Evolutionary conservation across 2,797 vertebrate species (phyloP), one percentile per base, ranked within the genome.

Genomic region (Parambassis ranga): DNA sequence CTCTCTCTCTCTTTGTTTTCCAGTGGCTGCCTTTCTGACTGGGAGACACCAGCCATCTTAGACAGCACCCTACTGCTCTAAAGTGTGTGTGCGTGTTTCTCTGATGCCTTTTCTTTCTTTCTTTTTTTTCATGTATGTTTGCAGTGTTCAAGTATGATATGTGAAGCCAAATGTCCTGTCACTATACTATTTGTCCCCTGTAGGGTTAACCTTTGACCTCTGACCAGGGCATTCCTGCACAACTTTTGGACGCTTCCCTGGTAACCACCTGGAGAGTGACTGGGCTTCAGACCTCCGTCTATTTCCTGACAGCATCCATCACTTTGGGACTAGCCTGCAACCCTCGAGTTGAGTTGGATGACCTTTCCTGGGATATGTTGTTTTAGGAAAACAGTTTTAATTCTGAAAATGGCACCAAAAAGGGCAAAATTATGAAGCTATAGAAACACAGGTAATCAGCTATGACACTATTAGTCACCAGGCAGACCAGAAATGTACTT

Each of bases 21-120:
- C 65, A 81, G 85, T 80, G 75, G 86, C 81, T 81, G 71, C 39
- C 68, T 85, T 77, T 82, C 55, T 72, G 69, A 73, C 51, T 60
- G 61, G 50, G 67, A 71, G 51, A 64, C 72, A 65, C 55, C 59
- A 74, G 65, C 59, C 59, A 35, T 60, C 37, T n/a, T 43, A 37
- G 49, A 68, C 44, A 56, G 65, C 43, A 53, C 46, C 77, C 79
- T 60, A 23, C 76, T 46, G 75, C 23, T 76, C 27, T 7, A 16
- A 38, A 51, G 14, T 13, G 32, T 37, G 38, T 31, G 52, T 16
- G 42, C 10, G 3, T 35, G 14, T 39, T 16, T 47, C 13, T 35
- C n/a, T 36, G 23, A 32, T 38, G 5, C 9, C 4, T 48, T n/a
- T 36, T 64, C n/a, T n/a, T n/a, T n/a, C n/a, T n/a, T n/a, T n/a